phyloP scores from a whole-genome alignment of 2,113 vertebrate species.

The Prunella fulvescens region DNA sequence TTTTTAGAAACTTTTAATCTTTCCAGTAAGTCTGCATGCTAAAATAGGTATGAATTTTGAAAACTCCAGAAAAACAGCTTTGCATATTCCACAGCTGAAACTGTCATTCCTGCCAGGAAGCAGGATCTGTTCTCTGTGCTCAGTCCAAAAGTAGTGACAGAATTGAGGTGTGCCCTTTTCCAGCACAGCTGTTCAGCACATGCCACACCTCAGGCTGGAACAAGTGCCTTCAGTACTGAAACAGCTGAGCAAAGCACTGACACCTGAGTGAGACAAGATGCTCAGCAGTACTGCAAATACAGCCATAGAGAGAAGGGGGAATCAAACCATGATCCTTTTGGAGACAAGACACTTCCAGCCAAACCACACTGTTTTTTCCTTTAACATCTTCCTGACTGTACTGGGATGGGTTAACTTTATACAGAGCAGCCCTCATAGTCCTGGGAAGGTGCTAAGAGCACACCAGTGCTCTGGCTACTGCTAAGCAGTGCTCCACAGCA shows the following conservation, averaged over 20 bases:
- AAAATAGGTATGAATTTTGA: neutral
- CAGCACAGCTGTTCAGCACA: neutral
- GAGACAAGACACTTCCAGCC: neutral
- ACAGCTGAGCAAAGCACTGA: neutral
- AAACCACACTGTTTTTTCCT: neutral
- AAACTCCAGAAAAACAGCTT: neutral
- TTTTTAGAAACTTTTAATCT: neutral
- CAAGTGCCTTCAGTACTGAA: neutral
- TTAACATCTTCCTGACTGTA: neutral
- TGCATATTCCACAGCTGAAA: fast-evolving
- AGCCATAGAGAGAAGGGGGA: neutral
- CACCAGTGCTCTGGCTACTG: neutral
- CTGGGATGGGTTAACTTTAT: too few relatives aligned
- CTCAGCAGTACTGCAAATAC: neutral
- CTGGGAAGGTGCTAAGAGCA: neutral
- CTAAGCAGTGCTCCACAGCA: neutral
- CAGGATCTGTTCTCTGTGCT: neutral
- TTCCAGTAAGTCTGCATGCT: neutral
- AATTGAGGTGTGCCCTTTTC: too few relatives aligned
- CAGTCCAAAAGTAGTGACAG: fast-evolving
- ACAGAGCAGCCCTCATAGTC: neutral
- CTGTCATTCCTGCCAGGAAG: neutral
- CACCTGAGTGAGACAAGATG: neutral
- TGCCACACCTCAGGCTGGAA: neutral
- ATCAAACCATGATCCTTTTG: neutral